These are phyloP conservation scores for Okamejei kenojei DNA, from an alignment of 2,797 vertebrate species.

Conservation along the genomic window DNA sequence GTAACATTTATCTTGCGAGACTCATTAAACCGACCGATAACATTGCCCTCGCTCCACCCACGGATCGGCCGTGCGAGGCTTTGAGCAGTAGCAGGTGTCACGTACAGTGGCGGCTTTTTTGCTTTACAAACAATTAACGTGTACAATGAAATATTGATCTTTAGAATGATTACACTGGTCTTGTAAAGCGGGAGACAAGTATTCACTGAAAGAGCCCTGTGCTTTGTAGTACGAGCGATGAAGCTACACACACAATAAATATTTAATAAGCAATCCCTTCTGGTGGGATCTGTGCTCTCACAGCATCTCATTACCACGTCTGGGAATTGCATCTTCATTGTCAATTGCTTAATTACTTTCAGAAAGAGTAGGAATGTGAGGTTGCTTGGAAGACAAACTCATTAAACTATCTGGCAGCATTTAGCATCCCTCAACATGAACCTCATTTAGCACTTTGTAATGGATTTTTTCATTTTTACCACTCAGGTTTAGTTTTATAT, in stretches of 20 bases:
- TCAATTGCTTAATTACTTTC: conserved; percentile 74
- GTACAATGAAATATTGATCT: conserved; percentile 38
- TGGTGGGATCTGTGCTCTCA: conserved; percentile 60
- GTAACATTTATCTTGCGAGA: conserved; percentile 75
- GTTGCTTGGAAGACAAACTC: conserved; percentile 68
- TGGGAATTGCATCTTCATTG: conserved; percentile 69
- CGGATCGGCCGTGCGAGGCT: conserved; percentile 60
- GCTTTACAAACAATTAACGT: conserved; percentile 51
- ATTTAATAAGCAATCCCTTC: conserved; percentile 73
- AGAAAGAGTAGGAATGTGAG: conserved; percentile 62
- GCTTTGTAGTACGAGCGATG: conserved; percentile 58
- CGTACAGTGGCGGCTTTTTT: conserved; percentile 48
- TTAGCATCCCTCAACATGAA: conserved; percentile 69
- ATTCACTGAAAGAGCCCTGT: conserved; percentile 50
- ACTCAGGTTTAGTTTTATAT: conserved; percentile 44
- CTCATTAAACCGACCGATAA: conserved; percentile 72
- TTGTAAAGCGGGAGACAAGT: conserved; percentile 31
- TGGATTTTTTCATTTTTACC: conserved; percentile 51
- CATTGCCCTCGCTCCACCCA: conserved; percentile 59
- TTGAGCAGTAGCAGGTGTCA: conserved; percentile 52
- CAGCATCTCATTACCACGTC: conserved; percentile 67
- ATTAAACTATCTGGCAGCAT: conserved; percentile 72
- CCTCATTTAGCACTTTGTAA: conserved; percentile 67
- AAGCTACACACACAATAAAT: conserved; percentile 66
- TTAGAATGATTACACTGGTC: neutral